Percentiles rank a stretch among this genome's conserved stretches.
phyloP scores from a whole-genome alignment of 2,888 invertebrate species.

The Latheticus oryzae region DNA sequence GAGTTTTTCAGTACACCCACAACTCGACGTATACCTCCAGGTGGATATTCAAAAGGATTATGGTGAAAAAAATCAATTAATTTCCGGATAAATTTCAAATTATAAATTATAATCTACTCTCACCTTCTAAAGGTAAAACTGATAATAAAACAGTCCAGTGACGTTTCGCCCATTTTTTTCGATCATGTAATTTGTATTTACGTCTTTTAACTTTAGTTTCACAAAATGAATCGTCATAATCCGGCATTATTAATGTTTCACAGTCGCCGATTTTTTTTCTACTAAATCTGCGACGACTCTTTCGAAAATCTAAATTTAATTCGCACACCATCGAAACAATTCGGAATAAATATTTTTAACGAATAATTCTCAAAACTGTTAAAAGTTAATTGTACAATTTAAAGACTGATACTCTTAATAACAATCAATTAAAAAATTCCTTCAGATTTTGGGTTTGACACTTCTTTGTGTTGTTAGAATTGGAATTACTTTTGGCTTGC shows the following conservation, averaged over 20 bases:
- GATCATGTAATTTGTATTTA: slow-evolving; percentile 55
- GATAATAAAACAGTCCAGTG: slow-evolving; percentile 56
- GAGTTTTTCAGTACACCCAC: slow-evolving; percentile 9
- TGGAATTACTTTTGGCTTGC: too few species aligned
- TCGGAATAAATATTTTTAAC: slow-evolving; percentile 21
- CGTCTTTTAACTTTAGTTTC: slow-evolving; percentile 54
- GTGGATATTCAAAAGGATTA: slow-evolving; percentile 62
- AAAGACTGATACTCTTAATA: too few species aligned
- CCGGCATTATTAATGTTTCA: slow-evolving; percentile 48
- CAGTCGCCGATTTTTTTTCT: slow-evolving; percentile 19
- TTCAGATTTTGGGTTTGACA: too few species aligned
- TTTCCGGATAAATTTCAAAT: slow-evolving; percentile 3
- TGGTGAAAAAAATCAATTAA: slow-evolving; percentile 55
- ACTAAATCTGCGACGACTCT: slow-evolving; percentile 26
- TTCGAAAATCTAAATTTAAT: slow-evolving; percentile 32
- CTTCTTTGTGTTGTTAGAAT: too few species aligned
- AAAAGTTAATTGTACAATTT: too few species aligned
- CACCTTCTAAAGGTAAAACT: slow-evolving; percentile 52
- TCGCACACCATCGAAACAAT: slow-evolving; percentile 27
- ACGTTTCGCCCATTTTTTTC: slow-evolving; percentile 45
- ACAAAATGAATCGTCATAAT: slow-evolving; percentile 54
- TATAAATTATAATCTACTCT: slow-evolving; percentile 34
- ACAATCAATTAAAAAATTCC: too few species aligned
- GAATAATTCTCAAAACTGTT: slow-evolving; percentile 8
- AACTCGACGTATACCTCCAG: slow-evolving; percentile 58